Percentiles rank a stretch among this genome's conserved stretches.
Conservation (phyloP, 2,888 invertebrate genomes). For the Leptura quadrifasciata region DNA sequence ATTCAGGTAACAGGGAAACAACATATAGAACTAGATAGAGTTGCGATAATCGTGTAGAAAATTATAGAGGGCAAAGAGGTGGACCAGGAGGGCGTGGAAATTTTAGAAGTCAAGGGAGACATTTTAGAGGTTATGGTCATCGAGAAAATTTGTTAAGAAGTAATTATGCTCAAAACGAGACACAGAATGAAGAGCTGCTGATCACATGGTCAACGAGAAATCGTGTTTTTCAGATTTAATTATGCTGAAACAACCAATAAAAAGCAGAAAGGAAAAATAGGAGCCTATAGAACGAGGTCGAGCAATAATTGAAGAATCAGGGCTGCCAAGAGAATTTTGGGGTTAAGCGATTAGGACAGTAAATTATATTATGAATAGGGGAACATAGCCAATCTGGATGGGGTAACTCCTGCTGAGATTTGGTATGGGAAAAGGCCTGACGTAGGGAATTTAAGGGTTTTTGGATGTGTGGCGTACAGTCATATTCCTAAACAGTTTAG, state of each 20-base stretch:
- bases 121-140: background rate
- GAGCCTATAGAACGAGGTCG: no score
- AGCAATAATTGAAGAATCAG: background rate
- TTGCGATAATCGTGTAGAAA: background rate
- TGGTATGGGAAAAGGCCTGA: slow-evolving; percentile 2
- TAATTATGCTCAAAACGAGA: slow-evolving; percentile 1
- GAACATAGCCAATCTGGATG: background rate
- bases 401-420: slow-evolving; percentile 14
- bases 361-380: slow-evolving; percentile 17
- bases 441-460: slow-evolving; percentile 2
- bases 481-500: background rate
- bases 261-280: no score
- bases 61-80: slow-evolving; percentile 8
- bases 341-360: slow-evolving; percentile 1
- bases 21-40: background rate
- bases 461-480: slow-evolving; percentile 16
- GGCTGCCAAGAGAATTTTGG: background rate
- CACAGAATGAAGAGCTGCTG: background rate
- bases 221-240: no score
- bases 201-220: no score
- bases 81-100: no score
- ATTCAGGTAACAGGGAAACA: no score
- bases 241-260: no score
- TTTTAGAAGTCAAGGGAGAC: background rate
- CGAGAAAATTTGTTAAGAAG: background rate